Evolutionary conservation across 2,113 vertebrate genomes (phyloP), one percentile per base, ranked within the genome.

Genomic region (Ploceus nigricollis): DNA sequence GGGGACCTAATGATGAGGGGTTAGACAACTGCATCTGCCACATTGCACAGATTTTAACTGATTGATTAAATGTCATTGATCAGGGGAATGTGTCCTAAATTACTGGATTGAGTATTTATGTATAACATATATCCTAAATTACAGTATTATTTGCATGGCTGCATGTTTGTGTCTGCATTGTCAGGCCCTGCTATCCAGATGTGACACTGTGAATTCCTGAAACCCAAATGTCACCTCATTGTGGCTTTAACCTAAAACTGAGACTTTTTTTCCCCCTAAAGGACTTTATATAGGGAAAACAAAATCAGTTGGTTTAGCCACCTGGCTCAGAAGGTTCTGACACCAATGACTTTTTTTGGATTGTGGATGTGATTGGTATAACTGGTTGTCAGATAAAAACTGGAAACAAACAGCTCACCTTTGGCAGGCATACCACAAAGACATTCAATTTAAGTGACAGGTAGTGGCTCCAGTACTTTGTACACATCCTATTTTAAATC

Each of bases 391-490:
- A 93, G 42, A 58, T 58, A 78, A 86, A 88, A 88, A 78, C 1
- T 86, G 75, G 45, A 73, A 88, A 77, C 30, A 77, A 92, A 63
- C 64, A 90, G 37, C 60, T 90, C 71, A 51, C 37, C 37, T 90
- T 90, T 82, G 0, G 0, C n/a, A 39, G 42, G 17, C 0, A 0
- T 15, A 27, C 22, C 42, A 22, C 31, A 80, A 88, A 66, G 20
- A 3, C 4, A 37, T 88, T 87, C 57, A 45, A 22, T 84, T 68
- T 48, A 57, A 76, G 60, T 57, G 87, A 53, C 40, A 84, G 66
- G 50, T 23, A 48, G 64, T 22, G 53, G 24, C 28, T 69, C 87
- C 57, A 61, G 61, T 75, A 17, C 42, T 76, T 69, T 60, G 19
- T 57, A 44, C 37, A 39, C 70, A 56, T 58, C 23, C 66, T 35